Evolutionary conservation across 2,888 invertebrate genomes (phyloP), one percentile per base, ranked within the genome.

Genomic region (Cartodere bifasciata): DNA sequence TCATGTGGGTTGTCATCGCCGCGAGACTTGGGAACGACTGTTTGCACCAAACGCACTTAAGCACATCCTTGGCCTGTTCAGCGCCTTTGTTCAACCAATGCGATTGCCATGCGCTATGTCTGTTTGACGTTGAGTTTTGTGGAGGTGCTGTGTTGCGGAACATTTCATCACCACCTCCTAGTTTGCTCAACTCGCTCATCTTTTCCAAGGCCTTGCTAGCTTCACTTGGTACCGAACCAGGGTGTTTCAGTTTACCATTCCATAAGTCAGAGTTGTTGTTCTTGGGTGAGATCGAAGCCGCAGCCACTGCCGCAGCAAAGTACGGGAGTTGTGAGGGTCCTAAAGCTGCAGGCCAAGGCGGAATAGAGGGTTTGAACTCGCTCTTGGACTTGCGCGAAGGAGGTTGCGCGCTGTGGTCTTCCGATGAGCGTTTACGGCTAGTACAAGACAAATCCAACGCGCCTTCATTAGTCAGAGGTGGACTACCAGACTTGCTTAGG

Each of bases 1-100:
- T 94, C 95, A 95, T 95, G 62, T 95, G 95, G 25, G 87, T 78
- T 3, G 94, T 94, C 63, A 95, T 74, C 39, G 92, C 87, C 2
- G 92, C 92, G 26, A 95, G 64, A 16, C 91, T 87, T 36, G 86
- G 85, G 56, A 95, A 95, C 50, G 92, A 92, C 56, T 92, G 90
- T 57, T 94, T 92, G 60, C 95, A 95, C 86, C 94, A 94, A 22
- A 95, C 95, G 59, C 95, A 95, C 57, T 94, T 90, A 16, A 95
- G 72, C 16, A 95, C 95, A 55, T 94, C 91, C 60, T 90, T 86
- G 11, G 92, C 91, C 50, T 87, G 90, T 47, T 90, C 90, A 2
- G 91, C 88, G 4, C 90, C 91, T 53, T 88, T 94, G 64, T 86
- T 94, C 32, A 95, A 64, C 95, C 95, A 95, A 56, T 95, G 94